Evolutionary conservation across 2,888 invertebrate species (phyloP).

Genomic region (Calliopum simillimum): DNA sequence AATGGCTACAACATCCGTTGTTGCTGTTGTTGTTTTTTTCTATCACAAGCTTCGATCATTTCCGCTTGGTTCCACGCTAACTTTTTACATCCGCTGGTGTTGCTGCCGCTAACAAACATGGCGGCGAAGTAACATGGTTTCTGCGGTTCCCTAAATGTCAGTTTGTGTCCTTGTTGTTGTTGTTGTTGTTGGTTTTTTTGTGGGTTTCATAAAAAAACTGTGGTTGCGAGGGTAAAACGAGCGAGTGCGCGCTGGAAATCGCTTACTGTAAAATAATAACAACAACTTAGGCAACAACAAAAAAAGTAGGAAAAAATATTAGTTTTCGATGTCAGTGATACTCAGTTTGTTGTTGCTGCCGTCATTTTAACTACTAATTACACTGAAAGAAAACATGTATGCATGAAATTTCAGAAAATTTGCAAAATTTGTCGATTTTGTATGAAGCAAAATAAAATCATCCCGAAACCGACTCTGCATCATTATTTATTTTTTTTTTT

Average conservation of each 20-base stretch:
- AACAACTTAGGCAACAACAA: not conserved
- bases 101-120: slow-evolving; percentile 1
- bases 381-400: too few species aligned
- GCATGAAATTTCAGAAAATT: too few species aligned
- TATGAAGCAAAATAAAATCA: too few species aligned
- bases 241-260: not conserved
- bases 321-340: slow-evolving; percentile 9
- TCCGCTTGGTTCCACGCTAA: slow-evolving; percentile 19
- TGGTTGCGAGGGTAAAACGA: not conserved
- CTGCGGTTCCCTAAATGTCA: slow-evolving; percentile 21
- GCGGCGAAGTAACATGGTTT: slow-evolving; percentile 12
- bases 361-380: too few species aligned
- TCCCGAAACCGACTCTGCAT: too few species aligned
- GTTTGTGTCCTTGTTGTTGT: not conserved
- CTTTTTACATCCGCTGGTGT: slow-evolving; percentile 9
- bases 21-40: not conserved
- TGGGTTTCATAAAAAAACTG: not conserved
- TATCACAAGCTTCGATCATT: slow-evolving; percentile 1
- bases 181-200: not conserved
- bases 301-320: not conserved
- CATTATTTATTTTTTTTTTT: too few species aligned
- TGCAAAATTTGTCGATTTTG: too few species aligned
- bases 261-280: not conserved
- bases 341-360: too few species aligned
- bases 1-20: too few species aligned